These are phyloP conservation scores for Globicephala melas DNA, from an alignment of 2,113 vertebrate genomes.

Conservation along the genomic window DNA sequence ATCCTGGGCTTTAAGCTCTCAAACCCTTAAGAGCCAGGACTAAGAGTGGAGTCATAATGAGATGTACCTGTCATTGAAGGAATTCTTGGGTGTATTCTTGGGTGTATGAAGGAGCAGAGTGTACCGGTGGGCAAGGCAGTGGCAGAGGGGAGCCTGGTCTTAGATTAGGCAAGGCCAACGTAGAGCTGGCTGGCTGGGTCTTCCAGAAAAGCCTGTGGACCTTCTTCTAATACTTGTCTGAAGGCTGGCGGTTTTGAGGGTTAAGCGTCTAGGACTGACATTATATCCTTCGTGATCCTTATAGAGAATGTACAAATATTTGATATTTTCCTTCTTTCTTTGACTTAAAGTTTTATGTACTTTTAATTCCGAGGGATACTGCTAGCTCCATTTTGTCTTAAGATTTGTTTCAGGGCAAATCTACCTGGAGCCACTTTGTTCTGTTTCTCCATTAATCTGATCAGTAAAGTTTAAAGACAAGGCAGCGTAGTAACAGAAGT, in stretches of 20 bases:
- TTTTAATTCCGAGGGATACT: not conserved
- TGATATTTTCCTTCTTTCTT: not conserved
- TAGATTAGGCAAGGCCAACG: not conserved
- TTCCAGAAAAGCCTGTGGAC: not conserved
- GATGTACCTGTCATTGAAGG: not conserved
- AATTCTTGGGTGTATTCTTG: not conserved
- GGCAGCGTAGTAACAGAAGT: not conserved
- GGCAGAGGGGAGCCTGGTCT: not conserved
- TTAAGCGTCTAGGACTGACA: not conserved
- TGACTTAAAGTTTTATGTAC: constrained; percentile 11
- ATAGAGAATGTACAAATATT: not conserved
- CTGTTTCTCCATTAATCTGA: not conserved
- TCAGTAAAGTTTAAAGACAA: not conserved
- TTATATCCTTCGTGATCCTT: not conserved
- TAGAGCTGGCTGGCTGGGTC: not conserved
- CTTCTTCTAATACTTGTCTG: not conserved
- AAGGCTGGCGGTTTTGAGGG: not conserved
- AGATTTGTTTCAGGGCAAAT: constrained; percentile 21
- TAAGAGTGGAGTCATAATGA: not conserved
- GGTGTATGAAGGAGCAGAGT: not conserved
- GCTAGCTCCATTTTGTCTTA: not conserved
- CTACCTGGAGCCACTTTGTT: not conserved
- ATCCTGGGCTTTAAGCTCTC: not conserved
- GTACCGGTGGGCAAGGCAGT: not conserved
- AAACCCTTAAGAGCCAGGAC: not conserved